phyloP scores from a whole-genome alignment of 1,140 invertebrate genomes.

The Temnothorax nylanderi region DNA sequence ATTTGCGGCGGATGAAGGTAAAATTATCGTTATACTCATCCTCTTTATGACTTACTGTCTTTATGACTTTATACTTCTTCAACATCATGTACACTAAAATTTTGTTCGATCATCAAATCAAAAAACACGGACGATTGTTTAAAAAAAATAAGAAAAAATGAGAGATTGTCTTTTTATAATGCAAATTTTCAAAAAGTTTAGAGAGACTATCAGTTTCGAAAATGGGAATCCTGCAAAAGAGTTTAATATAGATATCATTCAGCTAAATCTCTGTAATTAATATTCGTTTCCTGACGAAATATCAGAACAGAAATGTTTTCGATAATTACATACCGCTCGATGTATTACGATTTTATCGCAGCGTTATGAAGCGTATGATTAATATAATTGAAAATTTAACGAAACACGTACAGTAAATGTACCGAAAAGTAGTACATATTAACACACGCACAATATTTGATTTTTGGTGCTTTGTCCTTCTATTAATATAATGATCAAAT shows the following conservation, averaged over 20 bases:
- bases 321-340: slow-evolving; percentile 14
- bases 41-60: not conserved
- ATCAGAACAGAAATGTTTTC: slow-evolving; percentile 32
- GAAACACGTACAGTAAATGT: not conserved
- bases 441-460: slow-evolving; percentile 1
- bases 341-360: slow-evolving; percentile 16
- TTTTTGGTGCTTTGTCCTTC: not conserved
- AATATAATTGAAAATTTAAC: slow-evolving; percentile 48
- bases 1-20: not conserved
- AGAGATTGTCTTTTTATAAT: not conserved
- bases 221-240: not conserved
- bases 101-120: not conserved
- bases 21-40: slow-evolving; percentile 11
- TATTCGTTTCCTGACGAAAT: not conserved
- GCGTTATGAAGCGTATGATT: slow-evolving; percentile 26
- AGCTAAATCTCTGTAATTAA: slow-evolving; percentile 31
- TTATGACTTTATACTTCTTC: too few relatives aligned
- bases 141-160: not conserved
- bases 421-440: not conserved
- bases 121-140: not conserved
- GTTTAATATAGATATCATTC: not conserved
- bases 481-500: not conserved
- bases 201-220: not conserved
- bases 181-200: not conserved
- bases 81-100: not conserved